Evolutionary conservation across 2,797 vertebrate species (phyloP), one percentile per base, ranked within the genome.

Genomic region (Chromobotia macracanthus): DNA sequence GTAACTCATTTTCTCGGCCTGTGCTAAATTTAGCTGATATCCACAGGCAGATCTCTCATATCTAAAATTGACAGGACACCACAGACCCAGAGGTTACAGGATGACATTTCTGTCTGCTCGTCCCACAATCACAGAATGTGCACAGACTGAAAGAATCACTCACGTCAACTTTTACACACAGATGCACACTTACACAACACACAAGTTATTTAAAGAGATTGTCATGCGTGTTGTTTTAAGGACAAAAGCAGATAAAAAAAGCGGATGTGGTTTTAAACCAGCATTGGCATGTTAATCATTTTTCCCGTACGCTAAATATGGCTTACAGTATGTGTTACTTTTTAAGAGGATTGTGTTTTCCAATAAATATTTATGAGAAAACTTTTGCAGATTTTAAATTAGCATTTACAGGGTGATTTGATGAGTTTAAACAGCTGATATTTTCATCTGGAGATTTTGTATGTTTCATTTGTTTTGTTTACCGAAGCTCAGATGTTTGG

Each of bases 11-110:
- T 87, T 90, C 86, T 89, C 89, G 88, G 87, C 89, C 87, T 80
- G 82, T 88, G 90, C 92, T 93, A 94, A 93, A 91, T 94, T 92
- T 93, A 92, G 91, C 88, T 83, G 84, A 86, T 91, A 89, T 90
- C 87, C 83, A 83, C 82, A 89, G 87, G 85, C 80, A 88, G 88
- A 90, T 92, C 90, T 93, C 87, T 88, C 87, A 89, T 88, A 90
- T 91, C 89, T 89, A 86, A 89, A 91, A 90, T 92, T 92, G 91
- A 93, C 91, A 93, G 91, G 89, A 93, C 41, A 44, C 86, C 89
- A 88, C 87, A 87, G 88, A 90, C 89, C 90, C 90, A 91, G 91
- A 90, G 92, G 92, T 92, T 93, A 90, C 84, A 85, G 91, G 92
- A 90, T 92, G 90, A 92, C 91, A 90, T 92, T 87, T 90, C 87